A percentile compares a stretch with the other conserved stretches of the same genome.
phyloP scores from a whole-genome alignment of 2,113 vertebrate species.

The Alouatta palliata region DNA sequence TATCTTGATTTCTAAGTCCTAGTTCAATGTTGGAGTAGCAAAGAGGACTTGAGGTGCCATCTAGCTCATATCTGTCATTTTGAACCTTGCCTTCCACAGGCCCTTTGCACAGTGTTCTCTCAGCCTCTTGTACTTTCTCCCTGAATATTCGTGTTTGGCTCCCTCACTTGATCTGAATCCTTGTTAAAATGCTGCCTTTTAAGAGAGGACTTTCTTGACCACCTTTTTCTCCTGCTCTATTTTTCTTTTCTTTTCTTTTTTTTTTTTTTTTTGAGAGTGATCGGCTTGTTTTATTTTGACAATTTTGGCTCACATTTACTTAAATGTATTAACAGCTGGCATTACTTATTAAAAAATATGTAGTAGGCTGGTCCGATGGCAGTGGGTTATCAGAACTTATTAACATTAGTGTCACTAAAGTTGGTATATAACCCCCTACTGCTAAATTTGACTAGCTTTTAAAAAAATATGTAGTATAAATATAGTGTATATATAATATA shows the following conservation, averaged over 20 bases:
- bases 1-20: neutral
- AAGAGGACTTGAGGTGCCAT: neutral
- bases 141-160: neutral
- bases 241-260: neutral
- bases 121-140: neutral
- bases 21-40: neutral
- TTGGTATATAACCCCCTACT: no score
- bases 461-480: no score
- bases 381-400: no score
- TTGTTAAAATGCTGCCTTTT: neutral
- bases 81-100: neutral
- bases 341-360: no score
- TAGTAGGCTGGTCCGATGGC: no score
- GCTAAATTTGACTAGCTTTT: no score
- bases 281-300: no score
- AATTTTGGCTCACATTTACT: no score
- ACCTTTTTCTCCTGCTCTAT: neutral
- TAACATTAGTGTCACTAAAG: no score
- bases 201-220: neutral
- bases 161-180: neutral
- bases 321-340: no score
- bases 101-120: neutral
- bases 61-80: neutral
- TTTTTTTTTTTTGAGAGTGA: no score
- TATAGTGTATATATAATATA: no score